These are phyloP conservation scores for Acanthoscelides obtectus DNA, from an alignment of 2,888 invertebrate species.

Conservation along the genomic window DNA sequence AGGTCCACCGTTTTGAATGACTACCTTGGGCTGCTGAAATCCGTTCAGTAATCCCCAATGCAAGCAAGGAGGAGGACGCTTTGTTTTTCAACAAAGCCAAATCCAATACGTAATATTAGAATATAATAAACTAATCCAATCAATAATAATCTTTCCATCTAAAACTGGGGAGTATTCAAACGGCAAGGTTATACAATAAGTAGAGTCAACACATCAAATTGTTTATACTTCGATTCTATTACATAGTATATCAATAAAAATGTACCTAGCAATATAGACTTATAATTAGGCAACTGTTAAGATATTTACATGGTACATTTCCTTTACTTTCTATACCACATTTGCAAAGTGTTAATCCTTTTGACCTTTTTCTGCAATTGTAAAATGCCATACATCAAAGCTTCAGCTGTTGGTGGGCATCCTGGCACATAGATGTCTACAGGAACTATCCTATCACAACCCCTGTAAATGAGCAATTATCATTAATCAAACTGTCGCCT, in stretches of 20 bases:
- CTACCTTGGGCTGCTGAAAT: too few relatives aligned
- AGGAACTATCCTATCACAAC: constrained; percentile 96
- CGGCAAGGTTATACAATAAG: background rate
- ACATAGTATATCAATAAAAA: background rate
- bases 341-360: constrained; percentile 78
- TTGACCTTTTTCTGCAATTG: constrained; percentile 98
- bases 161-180: too few relatives aligned
- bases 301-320: background rate
- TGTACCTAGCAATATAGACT: background rate
- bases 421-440: constrained; percentile 99
- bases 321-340: constrained; percentile 89
- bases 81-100: too few relatives aligned
- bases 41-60: too few relatives aligned
- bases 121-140: too few relatives aligned
- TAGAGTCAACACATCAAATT: background rate
- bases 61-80: too few relatives aligned
- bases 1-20: too few relatives aligned
- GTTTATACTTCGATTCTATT: background rate
- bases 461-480: constrained; percentile 53
- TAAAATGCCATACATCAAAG: constrained; percentile 89
- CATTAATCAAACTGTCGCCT: constrained; percentile 1
- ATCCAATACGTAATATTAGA: too few relatives aligned
- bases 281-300: background rate
- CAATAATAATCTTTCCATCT: too few relatives aligned
- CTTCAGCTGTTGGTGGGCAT: constrained; percentile 98